Evolutionary conservation across 2,888 invertebrate genomes (phyloP).

Genomic region (Psococerastis gibbosa): DNA sequence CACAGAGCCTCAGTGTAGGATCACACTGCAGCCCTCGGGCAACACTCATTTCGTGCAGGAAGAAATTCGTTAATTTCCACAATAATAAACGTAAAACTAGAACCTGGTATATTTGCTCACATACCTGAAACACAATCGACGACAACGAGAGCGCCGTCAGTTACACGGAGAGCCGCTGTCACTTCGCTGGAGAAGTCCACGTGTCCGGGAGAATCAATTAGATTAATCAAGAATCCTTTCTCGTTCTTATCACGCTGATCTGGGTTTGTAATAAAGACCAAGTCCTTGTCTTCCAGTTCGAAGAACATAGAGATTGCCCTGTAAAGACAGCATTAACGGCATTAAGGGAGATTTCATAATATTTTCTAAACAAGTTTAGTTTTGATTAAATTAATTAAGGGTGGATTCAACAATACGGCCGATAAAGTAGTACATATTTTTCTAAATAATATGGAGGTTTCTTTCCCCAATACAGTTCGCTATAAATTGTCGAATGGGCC

Average conservation of each 20-base stretch:
- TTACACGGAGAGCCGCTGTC: slow-evolving; percentile 98
- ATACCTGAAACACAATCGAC: slow-evolving; percentile 98
- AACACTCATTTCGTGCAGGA: too few species aligned
- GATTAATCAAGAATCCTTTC: slow-evolving; percentile 96
- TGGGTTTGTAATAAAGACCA: slow-evolving; percentile 75
- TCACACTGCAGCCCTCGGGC: too few species aligned
- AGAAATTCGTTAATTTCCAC: too few species aligned
- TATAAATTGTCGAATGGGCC: too few species aligned
- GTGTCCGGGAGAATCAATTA: slow-evolving; percentile 99
- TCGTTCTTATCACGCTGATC: slow-evolving; percentile 81
- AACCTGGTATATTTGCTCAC: slow-evolving; percentile 20
- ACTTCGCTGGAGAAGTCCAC: slow-evolving; percentile 99
- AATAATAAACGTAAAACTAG: not conserved
- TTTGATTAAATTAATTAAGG: too few species aligned
- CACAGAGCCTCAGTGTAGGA: slow-evolving; percentile 7
- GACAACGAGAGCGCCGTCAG: slow-evolving; percentile 98
- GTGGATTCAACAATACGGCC: too few species aligned
- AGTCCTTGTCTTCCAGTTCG: slow-evolving; percentile 86
- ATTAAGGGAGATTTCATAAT: too few species aligned
- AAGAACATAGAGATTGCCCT: slow-evolving; percentile 99
- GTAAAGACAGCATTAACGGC: too few species aligned
- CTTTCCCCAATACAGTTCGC: too few species aligned
- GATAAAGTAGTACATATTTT: too few species aligned
- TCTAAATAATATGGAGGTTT: too few species aligned
- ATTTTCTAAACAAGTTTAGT: too few species aligned